Evolutionary conservation across 2,113 vertebrate genomes (phyloP).

Genomic region (Helogale parvula): DNA sequence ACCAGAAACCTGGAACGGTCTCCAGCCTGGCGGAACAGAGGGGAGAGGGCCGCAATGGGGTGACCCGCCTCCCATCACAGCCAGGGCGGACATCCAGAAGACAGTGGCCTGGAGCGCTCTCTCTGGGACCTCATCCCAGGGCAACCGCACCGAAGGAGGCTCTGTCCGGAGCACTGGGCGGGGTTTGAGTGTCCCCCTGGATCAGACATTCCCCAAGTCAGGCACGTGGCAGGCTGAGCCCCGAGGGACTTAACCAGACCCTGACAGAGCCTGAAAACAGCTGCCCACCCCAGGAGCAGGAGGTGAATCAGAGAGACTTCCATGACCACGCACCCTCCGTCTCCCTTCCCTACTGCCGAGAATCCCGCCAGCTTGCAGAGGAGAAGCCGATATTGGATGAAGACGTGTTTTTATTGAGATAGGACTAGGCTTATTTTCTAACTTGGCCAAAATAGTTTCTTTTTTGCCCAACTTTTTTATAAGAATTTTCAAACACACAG

Average conservation of each 20-base stretch:
- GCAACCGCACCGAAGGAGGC: no score
- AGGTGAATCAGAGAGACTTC: not conserved
- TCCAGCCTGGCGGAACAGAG: not conserved
- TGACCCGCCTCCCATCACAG: not conserved
- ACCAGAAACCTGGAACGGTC: not conserved
- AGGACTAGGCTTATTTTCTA: not conserved
- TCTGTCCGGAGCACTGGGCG: not conserved
- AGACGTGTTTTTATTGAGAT: not conserved
- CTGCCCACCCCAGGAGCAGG: not conserved
- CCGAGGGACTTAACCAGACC: no score
- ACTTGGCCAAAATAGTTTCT: not conserved
- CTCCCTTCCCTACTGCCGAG: not conserved
- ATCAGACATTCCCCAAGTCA: not conserved
- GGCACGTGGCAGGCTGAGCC: not conserved
- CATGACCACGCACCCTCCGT: accelerated
- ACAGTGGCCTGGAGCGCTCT: not conserved
- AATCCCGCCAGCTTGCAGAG: not conserved
- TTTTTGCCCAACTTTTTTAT: not conserved
- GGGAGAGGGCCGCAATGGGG: not conserved
- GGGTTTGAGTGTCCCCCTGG: no score
- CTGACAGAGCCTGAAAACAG: not conserved
- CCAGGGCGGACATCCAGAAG: not conserved
- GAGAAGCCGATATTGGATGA: not conserved
- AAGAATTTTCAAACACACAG: slow-evolving; percentile 11
- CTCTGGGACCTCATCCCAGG: no score